A percentile compares a stretch with the other conserved stretches of the same genome.
These are phyloP conservation scores for Drosophila paranaensis DNA, from an alignment of 2,888 invertebrate genomes.

Conservation along the genomic window DNA sequence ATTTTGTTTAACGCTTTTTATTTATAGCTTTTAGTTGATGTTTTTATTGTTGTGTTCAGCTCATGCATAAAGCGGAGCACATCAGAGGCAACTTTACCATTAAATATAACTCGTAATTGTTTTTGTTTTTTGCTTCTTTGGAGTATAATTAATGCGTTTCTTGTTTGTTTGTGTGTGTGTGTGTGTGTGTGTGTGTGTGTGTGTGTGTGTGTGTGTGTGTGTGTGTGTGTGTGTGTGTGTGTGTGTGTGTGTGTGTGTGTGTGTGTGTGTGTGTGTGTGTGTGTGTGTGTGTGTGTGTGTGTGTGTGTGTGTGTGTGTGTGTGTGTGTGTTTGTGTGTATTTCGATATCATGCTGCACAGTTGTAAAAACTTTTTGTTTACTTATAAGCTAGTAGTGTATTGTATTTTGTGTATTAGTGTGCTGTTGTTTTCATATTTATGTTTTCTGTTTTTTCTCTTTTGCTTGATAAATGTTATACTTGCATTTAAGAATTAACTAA, in stretches of 20 bases:
- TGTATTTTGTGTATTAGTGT: conserved; percentile 31
- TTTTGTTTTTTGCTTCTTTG: conserved; percentile 72
- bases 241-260: conserved; percentile 35
- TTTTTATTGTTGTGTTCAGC: conserved; percentile 29
- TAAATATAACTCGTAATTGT: conserved; percentile 64
- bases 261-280: conserved; percentile 34
- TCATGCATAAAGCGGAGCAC: conserved; percentile 66
- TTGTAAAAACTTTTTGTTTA: conserved; percentile 47
- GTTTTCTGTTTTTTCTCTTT: conserved; percentile 34
- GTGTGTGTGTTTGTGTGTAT: conserved; percentile 41
- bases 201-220: conserved; percentile 32
- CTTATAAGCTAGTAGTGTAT: conserved; percentile 49
- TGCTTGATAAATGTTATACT: conserved; percentile 58
- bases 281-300: conserved; percentile 28
- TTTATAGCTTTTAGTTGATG: conserved; percentile 54
- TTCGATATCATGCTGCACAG: conserved; percentile 65
- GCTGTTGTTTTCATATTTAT: conserved; percentile 29
- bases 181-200: conserved; percentile 32
- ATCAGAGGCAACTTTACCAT: conserved; percentile 71
- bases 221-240: conserved; percentile 35
- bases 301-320: conserved; percentile 26
- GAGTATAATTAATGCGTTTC: conserved; percentile 78
- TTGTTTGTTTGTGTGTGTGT: conserved; percentile 34
- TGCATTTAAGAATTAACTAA: conserved; percentile 73
- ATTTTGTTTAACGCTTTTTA: conserved; percentile 35